Conservation (phyloP, 2,888 invertebrate genomes). For the Pseudanteris insignis region DNA sequence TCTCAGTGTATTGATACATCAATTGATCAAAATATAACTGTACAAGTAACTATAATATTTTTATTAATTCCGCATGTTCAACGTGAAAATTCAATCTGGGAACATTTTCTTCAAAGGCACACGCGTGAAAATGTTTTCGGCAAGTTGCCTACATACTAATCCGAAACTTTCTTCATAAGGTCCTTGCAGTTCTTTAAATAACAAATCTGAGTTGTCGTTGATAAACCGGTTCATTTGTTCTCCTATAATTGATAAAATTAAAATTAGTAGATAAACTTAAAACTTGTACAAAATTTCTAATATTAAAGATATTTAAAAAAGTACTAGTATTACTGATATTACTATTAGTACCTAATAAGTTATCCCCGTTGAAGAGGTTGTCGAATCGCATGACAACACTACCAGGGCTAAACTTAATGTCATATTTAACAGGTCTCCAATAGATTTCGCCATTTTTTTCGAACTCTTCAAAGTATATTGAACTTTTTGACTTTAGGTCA, state of each 20-base stretch:
- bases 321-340: background rate
- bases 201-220: slow-evolving; percentile 74
- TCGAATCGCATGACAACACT: slow-evolving; percentile 72
- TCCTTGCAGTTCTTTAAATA: slow-evolving; percentile 75
- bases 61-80: background rate
- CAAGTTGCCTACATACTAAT: slow-evolving; percentile 73
- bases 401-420: slow-evolving; percentile 72
- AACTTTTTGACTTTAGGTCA: slow-evolving; percentile 73
- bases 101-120: slow-evolving; percentile 76
- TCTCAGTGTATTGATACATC: no score
- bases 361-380: slow-evolving; percentile 75
- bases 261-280: background rate
- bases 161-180: slow-evolving; percentile 77
- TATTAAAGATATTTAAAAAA: background rate
- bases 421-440: slow-evolving; percentile 74
- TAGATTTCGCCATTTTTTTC: slow-evolving; percentile 72
- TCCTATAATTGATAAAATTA: no score
- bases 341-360: slow-evolving; percentile 70
- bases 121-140: slow-evolving; percentile 75
- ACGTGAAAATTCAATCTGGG: slow-evolving; percentile 52
- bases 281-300: background rate
- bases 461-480: slow-evolving; percentile 72
- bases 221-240: slow-evolving; percentile 75
- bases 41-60: slow-evolving; percentile 11
- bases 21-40: slow-evolving; percentile 2